phyloP scores from a whole-genome alignment of 2,113 vertebrate species.

The Tragulus kanchil region DNA sequence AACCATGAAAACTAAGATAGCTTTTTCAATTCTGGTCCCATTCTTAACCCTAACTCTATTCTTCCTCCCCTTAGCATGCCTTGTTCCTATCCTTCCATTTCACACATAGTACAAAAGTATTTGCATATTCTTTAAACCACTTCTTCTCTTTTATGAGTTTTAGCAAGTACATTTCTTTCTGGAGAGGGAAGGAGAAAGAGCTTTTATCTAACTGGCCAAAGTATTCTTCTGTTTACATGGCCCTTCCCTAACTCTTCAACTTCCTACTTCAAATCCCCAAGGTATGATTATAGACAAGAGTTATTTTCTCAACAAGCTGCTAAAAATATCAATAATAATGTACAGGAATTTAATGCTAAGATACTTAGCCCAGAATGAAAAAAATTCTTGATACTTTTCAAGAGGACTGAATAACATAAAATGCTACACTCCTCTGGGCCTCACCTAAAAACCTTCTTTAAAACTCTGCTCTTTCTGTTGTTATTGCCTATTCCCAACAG shows the following conservation, averaged over 20 bases:
- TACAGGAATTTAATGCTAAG: conserved; percentile 45
- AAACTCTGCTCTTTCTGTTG: neutral
- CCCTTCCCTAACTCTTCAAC: conserved; percentile 17
- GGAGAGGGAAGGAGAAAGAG: neutral
- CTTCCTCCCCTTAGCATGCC: neutral
- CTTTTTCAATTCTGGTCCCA: neutral
- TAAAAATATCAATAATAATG: neutral
- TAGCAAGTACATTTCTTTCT: conserved; percentile 13
- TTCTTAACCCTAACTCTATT: neutral
- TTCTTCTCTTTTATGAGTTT: conserved; percentile 54
- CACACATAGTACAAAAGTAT: conserved; percentile 11
- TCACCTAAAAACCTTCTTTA: conserved; percentile 42
- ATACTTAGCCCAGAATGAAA: neutral
- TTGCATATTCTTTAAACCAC: neutral
- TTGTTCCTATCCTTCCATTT: neutral
- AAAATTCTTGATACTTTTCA: conserved; percentile 35
- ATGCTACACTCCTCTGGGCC: neutral
- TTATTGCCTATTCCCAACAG: neutral
- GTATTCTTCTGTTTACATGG: neutral
- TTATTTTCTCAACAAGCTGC: conserved; percentile 1
- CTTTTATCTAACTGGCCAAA: neutral
- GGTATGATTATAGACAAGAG: neutral
- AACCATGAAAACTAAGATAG: conserved; percentile 54
- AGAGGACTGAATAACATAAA: neutral
- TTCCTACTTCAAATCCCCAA: conserved; percentile 50